Base-by-base conservation (phyloP, 2,113 vertebrate genomes). In the Cromileptes altivelis region DNA sequence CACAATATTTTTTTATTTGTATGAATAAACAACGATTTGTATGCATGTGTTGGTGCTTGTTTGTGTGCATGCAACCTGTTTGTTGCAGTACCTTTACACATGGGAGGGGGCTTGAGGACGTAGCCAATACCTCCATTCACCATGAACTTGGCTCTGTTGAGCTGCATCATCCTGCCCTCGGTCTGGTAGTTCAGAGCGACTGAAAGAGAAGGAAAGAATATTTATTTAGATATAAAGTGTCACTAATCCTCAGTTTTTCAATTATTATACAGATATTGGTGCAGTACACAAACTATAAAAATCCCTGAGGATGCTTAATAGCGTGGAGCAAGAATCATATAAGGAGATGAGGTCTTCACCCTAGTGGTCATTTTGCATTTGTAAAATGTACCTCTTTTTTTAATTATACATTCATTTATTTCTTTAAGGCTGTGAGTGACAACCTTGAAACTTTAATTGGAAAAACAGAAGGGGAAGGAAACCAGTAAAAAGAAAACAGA, bases 171-270 rank as follows among this genome's bases (percentile, higher is more conserved):
- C 15, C 98, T 95, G 17, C 98, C 98, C 78, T 99, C 97, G 1
- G 98, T 98, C 91, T 99, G 98, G 90, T 99, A 99, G 94, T 99
- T 99, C 18, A 99, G 94, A 19, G 98, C 98, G 91, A 99, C 98
- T 99, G 94, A 80, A 57, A 60, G 65, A 71, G 68, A 72, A 85
- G 74, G 58, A 19, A 30, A 53, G 0, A 49, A 47, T 0, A 15
- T 60, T 63, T 42, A 37, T 47, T 78, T 23, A 9, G 13, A 49
- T 33, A 15, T 18, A 9, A 49, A 23, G 7, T 17, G 0, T 52
- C 14, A 63, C 14, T 25, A 6, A 60, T 71, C 6, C 13, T 30
- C 30, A 30, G 30, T 30, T 30, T 30, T 30, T 30, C 4, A 30
- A 30, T 30, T 30, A 30, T 30, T 30, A 5, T 30, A 30, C 30